Evolutionary conservation across 2,888 invertebrate species (phyloP).

Genomic region (Azorinus chamasolen): DNA sequence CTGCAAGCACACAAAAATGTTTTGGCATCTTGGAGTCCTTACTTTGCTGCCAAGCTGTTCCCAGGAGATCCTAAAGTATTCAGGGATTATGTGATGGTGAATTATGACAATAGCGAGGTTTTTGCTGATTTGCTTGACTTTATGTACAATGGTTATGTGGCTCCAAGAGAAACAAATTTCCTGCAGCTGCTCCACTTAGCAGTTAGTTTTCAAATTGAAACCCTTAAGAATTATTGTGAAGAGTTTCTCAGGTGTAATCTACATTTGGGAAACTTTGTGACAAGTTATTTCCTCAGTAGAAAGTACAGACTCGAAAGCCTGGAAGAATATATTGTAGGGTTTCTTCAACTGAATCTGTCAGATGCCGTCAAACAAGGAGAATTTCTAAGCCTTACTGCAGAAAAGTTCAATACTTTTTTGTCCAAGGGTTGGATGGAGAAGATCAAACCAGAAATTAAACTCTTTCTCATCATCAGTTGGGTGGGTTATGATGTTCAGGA

Average conservation of each 20-base stretch:
- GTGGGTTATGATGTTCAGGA: constrained; percentile 81
- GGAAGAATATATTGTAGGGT: constrained; percentile 88
- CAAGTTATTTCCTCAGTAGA: constrained; percentile 89
- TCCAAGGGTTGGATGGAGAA: constrained; percentile 75
- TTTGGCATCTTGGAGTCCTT: constrained; percentile 89
- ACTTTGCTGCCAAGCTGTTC: constrained; percentile 88
- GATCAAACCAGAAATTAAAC: constrained; percentile 78
- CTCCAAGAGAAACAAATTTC: constrained; percentile 89
- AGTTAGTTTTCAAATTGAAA: constrained; percentile 89
- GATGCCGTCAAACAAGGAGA: constrained; percentile 79
- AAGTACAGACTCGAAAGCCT: constrained; percentile 89
- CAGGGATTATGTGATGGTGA: constrained; percentile 67
- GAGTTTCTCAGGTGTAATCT: constrained; percentile 90
- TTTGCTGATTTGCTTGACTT: constrained; percentile 89
- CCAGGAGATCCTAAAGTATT: constrained; percentile 50
- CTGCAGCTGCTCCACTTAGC: constrained; percentile 89
- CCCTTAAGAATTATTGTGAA: constrained; percentile 89
- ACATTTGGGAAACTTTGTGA: constrained; percentile 89
- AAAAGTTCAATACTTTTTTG: constrained; percentile 76
- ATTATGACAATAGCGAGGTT: constrained; percentile 88
- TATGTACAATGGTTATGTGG: constrained; percentile 90
- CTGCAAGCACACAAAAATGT: constrained; percentile 90
- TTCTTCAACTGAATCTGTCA: constrained; percentile 87
- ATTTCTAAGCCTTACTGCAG: constrained; percentile 73
- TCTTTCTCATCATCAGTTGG: constrained; percentile 81